Conservation (phyloP, 1,140 invertebrate genomes). For the Aphidius gifuensis region DNA sequence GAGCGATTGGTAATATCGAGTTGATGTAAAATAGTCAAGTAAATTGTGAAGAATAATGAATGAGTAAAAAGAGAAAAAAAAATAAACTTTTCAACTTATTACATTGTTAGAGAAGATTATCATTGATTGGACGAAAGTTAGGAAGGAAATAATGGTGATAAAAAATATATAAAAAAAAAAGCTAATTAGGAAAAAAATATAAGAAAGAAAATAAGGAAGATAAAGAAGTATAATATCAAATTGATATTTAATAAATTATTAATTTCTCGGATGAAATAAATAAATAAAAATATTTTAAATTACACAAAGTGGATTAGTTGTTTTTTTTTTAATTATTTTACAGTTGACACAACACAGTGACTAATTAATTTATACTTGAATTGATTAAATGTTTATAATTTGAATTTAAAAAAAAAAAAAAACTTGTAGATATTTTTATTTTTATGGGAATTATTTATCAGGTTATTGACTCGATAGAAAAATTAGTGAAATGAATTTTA, state of each 20-base stretch:
- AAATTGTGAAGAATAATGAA: background rate
- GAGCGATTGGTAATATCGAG: background rate
- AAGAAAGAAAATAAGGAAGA: constrained; percentile 5
- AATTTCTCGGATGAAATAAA: constrained; percentile 33
- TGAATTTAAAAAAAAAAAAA: no score
- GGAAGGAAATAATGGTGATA: constrained; percentile 5
- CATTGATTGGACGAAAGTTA: constrained; percentile 33
- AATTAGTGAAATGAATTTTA: no score
- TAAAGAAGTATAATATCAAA: constrained; percentile 21
- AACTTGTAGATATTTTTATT: no score
- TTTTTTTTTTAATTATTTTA: no score
- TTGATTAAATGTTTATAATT: no score
- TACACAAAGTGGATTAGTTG: constrained; percentile 27
- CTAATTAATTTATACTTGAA: constrained; percentile 6
- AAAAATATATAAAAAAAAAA: background rate
- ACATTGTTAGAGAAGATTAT: constrained; percentile 39
- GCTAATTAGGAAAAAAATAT: background rate
- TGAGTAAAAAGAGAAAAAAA: constrained; percentile 30
- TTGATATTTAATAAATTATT: constrained; percentile 39
- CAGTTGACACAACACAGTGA: background rate
- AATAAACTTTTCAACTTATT: constrained; percentile 44
- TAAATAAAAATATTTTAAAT: constrained; percentile 44
- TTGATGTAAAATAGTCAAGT: background rate
- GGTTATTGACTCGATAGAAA: no score
- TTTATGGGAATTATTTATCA: no score